Percentiles rank a stretch among this genome's conserved stretches.
Conservation (phyloP, 2,797 vertebrate species). For the Danio tinwini region DNA sequence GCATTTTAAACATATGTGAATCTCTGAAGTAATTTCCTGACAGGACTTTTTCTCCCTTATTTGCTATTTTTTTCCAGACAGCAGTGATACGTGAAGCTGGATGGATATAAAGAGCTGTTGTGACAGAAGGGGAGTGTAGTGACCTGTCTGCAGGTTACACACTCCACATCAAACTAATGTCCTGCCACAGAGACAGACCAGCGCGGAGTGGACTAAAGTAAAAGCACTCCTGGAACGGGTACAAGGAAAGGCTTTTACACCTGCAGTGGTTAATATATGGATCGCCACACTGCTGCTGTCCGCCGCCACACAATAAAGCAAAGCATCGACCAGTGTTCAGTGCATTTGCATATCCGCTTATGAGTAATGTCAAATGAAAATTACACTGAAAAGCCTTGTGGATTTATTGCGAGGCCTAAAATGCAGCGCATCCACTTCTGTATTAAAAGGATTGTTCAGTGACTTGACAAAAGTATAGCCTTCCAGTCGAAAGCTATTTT, state of each 20-base stretch:
- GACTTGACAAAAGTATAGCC: background rate
- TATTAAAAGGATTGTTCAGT: slow-evolving; percentile 1
- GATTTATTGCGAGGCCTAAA: slow-evolving; percentile 4
- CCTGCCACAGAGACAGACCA: slow-evolving; percentile 42
- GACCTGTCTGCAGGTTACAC: slow-evolving; percentile 27
- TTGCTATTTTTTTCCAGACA: background rate
- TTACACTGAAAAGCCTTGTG: background rate
- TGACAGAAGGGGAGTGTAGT: background rate
- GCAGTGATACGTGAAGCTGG: background rate
- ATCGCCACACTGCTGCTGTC: slow-evolving; percentile 20
- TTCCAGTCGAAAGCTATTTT: too few relatives aligned
- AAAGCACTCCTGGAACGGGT: slow-evolving; percentile 78
- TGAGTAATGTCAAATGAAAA: slow-evolving; percentile 17
- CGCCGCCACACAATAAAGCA: slow-evolving; percentile 37
- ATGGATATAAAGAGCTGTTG: background rate
- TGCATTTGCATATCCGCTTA: slow-evolving; percentile 18
- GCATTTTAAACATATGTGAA: background rate
- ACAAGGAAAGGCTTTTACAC: slow-evolving; percentile 73
- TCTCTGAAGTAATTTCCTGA: background rate
- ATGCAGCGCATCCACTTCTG: background rate
- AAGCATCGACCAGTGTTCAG: background rate
- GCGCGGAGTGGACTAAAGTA: slow-evolving; percentile 60
- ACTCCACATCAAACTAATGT: slow-evolving; percentile 68
- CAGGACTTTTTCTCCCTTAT: background rate
- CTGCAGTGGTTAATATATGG: slow-evolving; percentile 69